Base-by-base conservation (phyloP, 2,888 invertebrate genomes). In the Julus scanicus region DNA sequence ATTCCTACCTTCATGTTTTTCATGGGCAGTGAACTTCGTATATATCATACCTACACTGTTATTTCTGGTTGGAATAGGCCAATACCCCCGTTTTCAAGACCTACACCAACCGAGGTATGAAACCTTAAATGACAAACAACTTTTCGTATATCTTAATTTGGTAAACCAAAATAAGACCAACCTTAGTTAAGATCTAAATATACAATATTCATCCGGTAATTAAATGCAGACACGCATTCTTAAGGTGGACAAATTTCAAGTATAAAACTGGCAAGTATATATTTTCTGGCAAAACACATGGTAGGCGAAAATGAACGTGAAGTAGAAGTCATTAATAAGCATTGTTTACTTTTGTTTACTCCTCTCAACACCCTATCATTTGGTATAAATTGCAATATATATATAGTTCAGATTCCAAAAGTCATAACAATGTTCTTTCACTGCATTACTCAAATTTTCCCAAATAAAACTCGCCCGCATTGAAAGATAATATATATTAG, bases 21-120 rank as follows among this genome's bases (percentile, higher is more conserved):
- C 20, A 20, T 63, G 63, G 63, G 63, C 63, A 63, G 63, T 63
- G 63, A 63, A 63, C 63, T 63, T 63, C 1, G 5, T n/a, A 63
- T 63, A 63, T 63, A 8, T 63, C 63, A 20, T 63, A 63, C 63
- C 63, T 63, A 63, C 63, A 63, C 63, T 63, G 63, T 63, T 63
- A 63, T 63, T 63, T 20, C 63, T n/a, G 20, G 20, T n/a, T 8
- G n/a, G 63, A 63, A 8, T 63, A 63, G 63, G 63, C 63, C 63
- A 63, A 63, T n/a, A 63, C 63, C 63, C 63, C 63, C 63, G 20
- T 63, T 63, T 20, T n/a, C 6, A 6, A 63, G 63, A n/a, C 63
- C 20, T 63, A n/a, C 6, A 20, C 20, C 63, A 63, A 20, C 13
- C 57, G 6, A 63, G 53, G 11, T 53, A 17, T 5, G n/a, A 63